Evolutionary conservation across 2,797 vertebrate species (phyloP), one percentile per base, ranked within the genome.

Genomic region (Channallabes apus): DNA sequence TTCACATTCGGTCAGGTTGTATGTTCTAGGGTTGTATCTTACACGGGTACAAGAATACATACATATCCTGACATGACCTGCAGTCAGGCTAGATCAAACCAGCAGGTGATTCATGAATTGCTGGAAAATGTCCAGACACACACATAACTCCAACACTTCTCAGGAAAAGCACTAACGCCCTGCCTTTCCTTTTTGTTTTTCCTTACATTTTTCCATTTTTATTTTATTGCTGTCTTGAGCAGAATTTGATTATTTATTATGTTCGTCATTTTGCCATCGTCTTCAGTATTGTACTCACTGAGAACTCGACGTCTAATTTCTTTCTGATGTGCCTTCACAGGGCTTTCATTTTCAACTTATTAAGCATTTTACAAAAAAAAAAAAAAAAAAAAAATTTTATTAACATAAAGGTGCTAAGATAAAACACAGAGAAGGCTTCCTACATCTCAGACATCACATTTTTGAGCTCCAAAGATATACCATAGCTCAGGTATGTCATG

Each of bases 191-290:
- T 11, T 15, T 68, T 38, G 62, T 85, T 54, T 71, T 15, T 18
- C 64, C 71, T 38, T 6, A 38, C 38, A 38, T n/a, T 11, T 15
- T 68, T 38, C 62, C 3, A 3, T n/a, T 38, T 35, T 77, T 51
- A 54, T 22, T 85, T 54, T 71, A 9, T 18, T 69, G 80, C 41
- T 32, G 58, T 29, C 14, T 12, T 61, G n/a, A 24, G 75, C 22
- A 75, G 62, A 83, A 73, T 62, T 83, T 58, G 41, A 69, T 87
- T 87, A 90, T 90, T 90, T 90, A 88, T 90, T 90, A 29, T n/a
- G n/a, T n/a, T n/a, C n/a, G n/a, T 85, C 54, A 75, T 86, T 85
- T 85, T 78, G 58, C 62, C 82, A 35, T 54, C 15, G 7, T 81
- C 64, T 32, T 77, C 87, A 83, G 87, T 88, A 87, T 88, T 83